Evolutionary conservation across 1,140 invertebrate species (phyloP), one percentile per base, ranked within the genome.

Genomic region (Helicoverpa zea): DNA sequence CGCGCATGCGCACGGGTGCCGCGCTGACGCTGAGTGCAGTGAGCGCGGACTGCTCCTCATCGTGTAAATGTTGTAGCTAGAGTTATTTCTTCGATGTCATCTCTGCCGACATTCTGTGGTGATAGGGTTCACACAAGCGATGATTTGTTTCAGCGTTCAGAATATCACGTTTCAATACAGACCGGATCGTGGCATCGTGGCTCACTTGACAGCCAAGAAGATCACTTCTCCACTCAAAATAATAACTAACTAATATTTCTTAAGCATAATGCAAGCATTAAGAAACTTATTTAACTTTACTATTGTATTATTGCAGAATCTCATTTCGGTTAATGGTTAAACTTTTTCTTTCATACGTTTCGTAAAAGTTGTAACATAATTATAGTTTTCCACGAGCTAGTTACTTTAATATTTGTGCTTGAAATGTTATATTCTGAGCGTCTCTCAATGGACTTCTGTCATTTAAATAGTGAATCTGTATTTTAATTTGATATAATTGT

Each of bases 41-140:
- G 35, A 12, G 9, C 51, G 52, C 49, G 51, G 2, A 66, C 12
- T 35, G 14, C 30, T 43, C 35, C 35, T 43, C 5, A 7, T 43
- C 52, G 81, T 87, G 86, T 88, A 88, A 81, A 88, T 87, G 83
- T 87, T 82, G 83, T 88, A 88, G 87, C 70, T 85, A 76, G 83
- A 30, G 59, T 77, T 81, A 82, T 81, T 80, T 70, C 52, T 47
- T 76, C 56, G 23, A 47, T 77, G 75, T 66, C 35, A 64, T 66
- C 56, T 49, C 30, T 51, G 58, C 18, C 61, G 51, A 56, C 75
- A 77, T 49, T 54, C 14, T 51, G 75, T 54, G 75, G 61, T 51
- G 52, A 58, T 23, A 30, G 29, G 18, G 23, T 23, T 54, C 23
- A 14, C 18, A 9, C 12, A 16, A 16, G 23, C 29, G 18, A 43